These are phyloP conservation scores for Narcine bancroftii DNA, from an alignment of 2,113 vertebrate genomes.

Conservation along the genomic window DNA sequence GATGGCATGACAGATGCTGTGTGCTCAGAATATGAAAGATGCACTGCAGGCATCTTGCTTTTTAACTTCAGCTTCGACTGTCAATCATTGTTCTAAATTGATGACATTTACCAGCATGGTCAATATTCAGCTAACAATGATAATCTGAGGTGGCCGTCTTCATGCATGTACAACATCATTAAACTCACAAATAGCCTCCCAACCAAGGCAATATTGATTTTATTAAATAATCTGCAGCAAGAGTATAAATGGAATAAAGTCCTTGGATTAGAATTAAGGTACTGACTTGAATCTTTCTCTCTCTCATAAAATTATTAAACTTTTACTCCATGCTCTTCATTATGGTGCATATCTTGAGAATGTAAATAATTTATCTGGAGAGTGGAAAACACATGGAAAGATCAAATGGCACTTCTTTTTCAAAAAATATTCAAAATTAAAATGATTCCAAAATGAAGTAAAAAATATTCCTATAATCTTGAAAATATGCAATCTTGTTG, in stretches of 20 bases:
- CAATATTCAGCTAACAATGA: background rate
- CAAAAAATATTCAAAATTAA: no score
- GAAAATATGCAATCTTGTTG: background rate
- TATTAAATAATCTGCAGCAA: background rate
- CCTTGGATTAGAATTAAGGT: background rate
- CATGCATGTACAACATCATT: background rate
- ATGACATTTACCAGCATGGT: background rate
- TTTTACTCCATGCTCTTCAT: background rate
- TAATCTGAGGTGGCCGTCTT: background rate
- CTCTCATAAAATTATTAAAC: background rate
- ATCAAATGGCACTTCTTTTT: background rate
- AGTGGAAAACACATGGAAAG: background rate
- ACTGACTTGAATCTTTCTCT: background rate
- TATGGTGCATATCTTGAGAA: background rate
- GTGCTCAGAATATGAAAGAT: constrained; percentile 3
- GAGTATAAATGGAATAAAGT: background rate
- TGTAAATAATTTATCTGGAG: background rate
- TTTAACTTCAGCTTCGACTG: background rate
- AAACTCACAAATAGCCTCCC: background rate
- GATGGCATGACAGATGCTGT: background rate
- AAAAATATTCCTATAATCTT: background rate
- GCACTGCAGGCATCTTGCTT: background rate
- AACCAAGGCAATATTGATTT: background rate
- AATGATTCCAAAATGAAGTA: background rate
- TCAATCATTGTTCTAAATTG: constrained; percentile 11